phyloP scores from a whole-genome alignment of 2,113 vertebrate species.

The Loxodonta africana region DNA sequence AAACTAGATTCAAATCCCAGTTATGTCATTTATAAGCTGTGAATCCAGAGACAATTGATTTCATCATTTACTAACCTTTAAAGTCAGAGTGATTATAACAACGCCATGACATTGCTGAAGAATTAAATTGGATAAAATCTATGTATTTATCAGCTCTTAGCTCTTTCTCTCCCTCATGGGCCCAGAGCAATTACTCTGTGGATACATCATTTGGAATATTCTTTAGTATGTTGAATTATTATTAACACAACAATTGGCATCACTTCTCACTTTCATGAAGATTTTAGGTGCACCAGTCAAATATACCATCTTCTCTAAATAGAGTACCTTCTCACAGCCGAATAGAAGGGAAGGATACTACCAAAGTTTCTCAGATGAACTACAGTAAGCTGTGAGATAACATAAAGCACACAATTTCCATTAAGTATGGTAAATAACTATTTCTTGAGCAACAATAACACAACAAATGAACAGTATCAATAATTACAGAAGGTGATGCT shows the following conservation, averaged over 20 bases:
- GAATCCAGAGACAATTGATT: background rate
- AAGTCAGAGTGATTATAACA: background rate
- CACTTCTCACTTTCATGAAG: background rate
- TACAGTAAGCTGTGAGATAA: background rate
- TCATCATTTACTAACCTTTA: background rate
- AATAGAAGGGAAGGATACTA: background rate
- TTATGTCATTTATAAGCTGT: background rate
- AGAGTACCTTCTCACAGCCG: background rate
- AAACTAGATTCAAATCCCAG: background rate
- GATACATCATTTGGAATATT: background rate
- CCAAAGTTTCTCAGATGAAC: background rate
- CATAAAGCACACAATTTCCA: background rate
- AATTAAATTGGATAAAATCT: conserved; percentile 11
- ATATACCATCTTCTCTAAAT: background rate
- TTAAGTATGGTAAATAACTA: background rate
- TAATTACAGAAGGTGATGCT: background rate
- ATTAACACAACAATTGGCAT: background rate
- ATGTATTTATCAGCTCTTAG: background rate
- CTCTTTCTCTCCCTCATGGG: background rate
- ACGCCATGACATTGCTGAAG: background rate
- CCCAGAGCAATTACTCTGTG: background rate
- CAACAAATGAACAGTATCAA: background rate
- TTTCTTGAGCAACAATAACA: background rate
- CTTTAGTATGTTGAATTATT: background rate
- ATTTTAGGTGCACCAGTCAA: background rate